A percentile compares a stretch with the other conserved stretches of the same genome.
Conservation (phyloP, 2,113 vertebrate genomes). For the Rutilus rutilus region DNA sequence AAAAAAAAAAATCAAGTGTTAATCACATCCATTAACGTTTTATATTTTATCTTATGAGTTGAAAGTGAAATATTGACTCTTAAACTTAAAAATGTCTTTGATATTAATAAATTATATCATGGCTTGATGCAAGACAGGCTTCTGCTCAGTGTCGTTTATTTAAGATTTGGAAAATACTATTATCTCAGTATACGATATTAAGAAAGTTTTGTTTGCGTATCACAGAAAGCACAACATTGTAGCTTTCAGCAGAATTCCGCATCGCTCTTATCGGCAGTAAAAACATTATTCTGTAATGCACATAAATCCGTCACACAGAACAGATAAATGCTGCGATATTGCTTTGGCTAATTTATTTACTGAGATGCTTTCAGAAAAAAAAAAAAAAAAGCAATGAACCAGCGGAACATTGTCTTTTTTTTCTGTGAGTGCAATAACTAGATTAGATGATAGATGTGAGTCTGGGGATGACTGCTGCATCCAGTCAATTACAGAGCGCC, state of each 20-base stretch:
- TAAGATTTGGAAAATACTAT: conserved; percentile 17
- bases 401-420: conserved; percentile 64
- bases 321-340: conserved; percentile 49
- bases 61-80: neutral
- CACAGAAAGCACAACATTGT: conserved; percentile 13
- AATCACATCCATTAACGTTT: neutral
- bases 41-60: neutral
- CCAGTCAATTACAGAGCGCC: conserved; percentile 70
- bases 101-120: neutral
- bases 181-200: conserved; percentile 11
- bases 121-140: neutral
- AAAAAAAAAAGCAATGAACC: conserved; percentile 69
- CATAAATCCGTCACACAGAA: conserved; percentile 33
- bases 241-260: conserved; percentile 22
- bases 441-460: conserved; percentile 71
- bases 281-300: conserved; percentile 43
- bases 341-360: conserved; percentile 59
- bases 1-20: too few relatives aligned
- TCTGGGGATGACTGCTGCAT: conserved; percentile 64
- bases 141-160: conserved; percentile 3
- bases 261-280: conserved; percentile 19
- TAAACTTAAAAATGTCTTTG: neutral
- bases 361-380: conserved; percentile 52
- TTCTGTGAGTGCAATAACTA: conserved; percentile 68
- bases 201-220: neutral